phyloP scores from a whole-genome alignment of 2,113 vertebrate genomes.

The Rhipidura dahli region DNA sequence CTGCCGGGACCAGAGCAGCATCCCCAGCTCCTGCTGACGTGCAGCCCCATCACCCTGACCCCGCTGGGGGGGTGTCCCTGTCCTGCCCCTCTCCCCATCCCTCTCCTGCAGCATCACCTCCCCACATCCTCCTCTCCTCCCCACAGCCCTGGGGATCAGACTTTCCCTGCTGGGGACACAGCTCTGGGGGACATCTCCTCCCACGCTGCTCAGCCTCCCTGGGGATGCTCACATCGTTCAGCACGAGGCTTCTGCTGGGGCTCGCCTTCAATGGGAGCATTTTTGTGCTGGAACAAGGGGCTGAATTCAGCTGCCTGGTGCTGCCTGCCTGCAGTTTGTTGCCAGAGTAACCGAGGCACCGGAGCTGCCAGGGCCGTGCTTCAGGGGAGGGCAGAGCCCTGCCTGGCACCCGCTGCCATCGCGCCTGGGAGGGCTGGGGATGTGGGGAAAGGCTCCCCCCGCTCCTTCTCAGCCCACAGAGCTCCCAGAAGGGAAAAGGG shows the following conservation, averaged over 20 bases:
- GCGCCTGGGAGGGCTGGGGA: neutral
- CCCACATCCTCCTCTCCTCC: neutral
- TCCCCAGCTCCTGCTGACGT: neutral
- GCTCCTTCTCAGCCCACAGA: neutral
- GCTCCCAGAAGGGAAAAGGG: rapidly evolving
- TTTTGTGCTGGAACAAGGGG: conserved; percentile 73
- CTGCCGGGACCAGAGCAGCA: neutral
- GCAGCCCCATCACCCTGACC: neutral
- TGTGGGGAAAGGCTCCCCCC: rapidly evolving
- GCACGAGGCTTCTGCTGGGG: conserved; percentile 14
- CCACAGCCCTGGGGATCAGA: neutral
- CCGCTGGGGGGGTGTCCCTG: neutral
- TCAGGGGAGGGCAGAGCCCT: conserved; percentile 1
- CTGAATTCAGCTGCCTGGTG: conserved; percentile 73
- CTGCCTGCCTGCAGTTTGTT: conserved; percentile 59
- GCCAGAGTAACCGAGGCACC: conserved; percentile 68
- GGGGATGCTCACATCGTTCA: neutral
- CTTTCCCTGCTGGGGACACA: neutral
- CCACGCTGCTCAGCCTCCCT: neutral
- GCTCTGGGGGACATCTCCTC: neutral
- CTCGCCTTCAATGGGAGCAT: conserved; percentile 71
- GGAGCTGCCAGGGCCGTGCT: conserved; percentile 34
- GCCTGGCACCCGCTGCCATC: neutral
- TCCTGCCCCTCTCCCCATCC: neutral
- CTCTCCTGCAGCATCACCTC: rapidly evolving